Evolutionary conservation across 1,140 invertebrate species (phyloP).

Genomic region (Micrasema longulum): DNA sequence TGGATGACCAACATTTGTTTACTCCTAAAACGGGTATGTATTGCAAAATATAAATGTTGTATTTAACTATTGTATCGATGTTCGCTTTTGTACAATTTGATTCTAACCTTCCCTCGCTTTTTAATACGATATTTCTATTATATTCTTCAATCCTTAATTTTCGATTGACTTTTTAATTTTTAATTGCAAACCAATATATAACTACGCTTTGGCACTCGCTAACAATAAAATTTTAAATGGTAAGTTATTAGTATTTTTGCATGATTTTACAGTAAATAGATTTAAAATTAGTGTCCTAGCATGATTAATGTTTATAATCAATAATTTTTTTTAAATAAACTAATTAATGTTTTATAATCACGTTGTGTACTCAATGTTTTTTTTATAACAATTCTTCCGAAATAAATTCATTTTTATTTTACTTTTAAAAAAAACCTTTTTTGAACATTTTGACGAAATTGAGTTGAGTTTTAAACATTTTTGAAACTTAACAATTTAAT

Average conservation of each 20-base stretch:
- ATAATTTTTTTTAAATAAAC: too few relatives aligned
- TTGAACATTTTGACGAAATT: too few relatives aligned
- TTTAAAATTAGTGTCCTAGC: too few relatives aligned
- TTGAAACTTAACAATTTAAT: too few relatives aligned
- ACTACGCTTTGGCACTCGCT: neutral
- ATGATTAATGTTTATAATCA: too few relatives aligned
- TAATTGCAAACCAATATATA: neutral
- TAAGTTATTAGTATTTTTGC: constrained; percentile 9
- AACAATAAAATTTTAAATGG: neutral
- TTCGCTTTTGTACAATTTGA: neutral
- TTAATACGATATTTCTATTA: neutral
- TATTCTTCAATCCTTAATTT: neutral
- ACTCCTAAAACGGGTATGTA: constrained; percentile 26
- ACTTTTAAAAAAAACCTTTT: too few relatives aligned
- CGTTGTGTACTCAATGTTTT: too few relatives aligned
- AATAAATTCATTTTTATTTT: too few relatives aligned
- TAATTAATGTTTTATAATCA: too few relatives aligned
- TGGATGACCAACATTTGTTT: neutral
- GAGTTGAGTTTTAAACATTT: too few relatives aligned
- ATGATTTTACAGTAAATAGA: neutral
- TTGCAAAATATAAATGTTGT: too few relatives aligned
- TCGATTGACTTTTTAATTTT: neutral
- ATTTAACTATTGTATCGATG: neutral
- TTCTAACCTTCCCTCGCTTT: neutral
- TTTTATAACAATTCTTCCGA: too few relatives aligned